Evolutionary conservation across 2,113 vertebrate species (phyloP).

Genomic region (Butorides virescens): DNA sequence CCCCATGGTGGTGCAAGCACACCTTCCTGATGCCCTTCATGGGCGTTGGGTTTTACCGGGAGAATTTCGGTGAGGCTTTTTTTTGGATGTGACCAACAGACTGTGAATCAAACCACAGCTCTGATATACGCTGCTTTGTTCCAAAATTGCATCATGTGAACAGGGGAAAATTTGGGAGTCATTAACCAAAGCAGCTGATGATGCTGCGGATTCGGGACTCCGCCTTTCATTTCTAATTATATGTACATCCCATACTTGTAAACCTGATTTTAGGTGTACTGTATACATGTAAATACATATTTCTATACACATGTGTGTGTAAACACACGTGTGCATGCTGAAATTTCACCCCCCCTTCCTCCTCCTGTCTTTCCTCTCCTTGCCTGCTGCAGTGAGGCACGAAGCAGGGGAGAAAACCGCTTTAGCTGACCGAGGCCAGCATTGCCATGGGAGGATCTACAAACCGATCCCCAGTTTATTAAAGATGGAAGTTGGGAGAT

Average conservation of each 20-base stretch:
- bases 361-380: background rate
- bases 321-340: background rate
- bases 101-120: background rate
- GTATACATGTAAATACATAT: background rate
- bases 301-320: background rate
- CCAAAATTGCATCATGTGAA: background rate
- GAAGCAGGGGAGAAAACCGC: background rate
- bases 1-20: background rate
- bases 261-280: background rate
- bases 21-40: background rate
- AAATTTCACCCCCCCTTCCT: background rate
- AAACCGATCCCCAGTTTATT: background rate
- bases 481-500: background rate
- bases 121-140: background rate
- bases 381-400: background rate
- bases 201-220: background rate
- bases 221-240: background rate
- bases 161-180: background rate
- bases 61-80: background rate
- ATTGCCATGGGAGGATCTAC: background rate
- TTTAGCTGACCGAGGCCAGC: background rate
- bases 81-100: background rate
- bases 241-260: background rate
- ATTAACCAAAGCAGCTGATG: background rate
- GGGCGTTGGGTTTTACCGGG: accelerated